A percentile compares a stretch with the other conserved stretches of the same genome.
phyloP scores from a whole-genome alignment of 2,113 vertebrate genomes.

The Gymnorhina tibicen region DNA sequence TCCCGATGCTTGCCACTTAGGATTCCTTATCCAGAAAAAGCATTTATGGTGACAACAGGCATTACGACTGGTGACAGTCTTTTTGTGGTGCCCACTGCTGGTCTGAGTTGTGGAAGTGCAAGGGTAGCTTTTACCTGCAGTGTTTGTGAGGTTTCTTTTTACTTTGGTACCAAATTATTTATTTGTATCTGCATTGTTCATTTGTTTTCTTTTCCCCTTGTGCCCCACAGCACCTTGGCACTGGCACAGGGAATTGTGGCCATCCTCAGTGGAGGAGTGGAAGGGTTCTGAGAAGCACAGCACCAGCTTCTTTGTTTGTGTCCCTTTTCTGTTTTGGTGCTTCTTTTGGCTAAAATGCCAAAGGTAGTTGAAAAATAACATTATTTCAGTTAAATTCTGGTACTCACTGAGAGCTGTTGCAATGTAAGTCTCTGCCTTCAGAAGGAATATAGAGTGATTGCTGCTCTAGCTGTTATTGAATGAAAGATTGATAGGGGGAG shows the following conservation, averaged over 20 bases:
- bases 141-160: background rate
- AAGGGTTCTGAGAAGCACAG: background rate
- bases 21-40: background rate
- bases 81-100: background rate
- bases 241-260: background rate
- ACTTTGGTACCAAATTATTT: background rate
- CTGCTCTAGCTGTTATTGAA: background rate
- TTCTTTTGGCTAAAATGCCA: background rate
- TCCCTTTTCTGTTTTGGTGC: background rate
- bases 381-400: background rate
- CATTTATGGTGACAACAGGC: no score
- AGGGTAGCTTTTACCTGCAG: background rate
- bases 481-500: background rate
- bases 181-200: background rate
- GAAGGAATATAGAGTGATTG: background rate
- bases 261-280: fast-evolving
- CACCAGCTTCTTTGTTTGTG: background rate
- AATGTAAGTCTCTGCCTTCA: background rate
- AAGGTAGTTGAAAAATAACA: background rate
- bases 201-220: background rate
- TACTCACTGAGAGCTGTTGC: fast-evolving
- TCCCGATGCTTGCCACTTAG: background rate
- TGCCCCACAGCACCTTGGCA: background rate
- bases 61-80: background rate
- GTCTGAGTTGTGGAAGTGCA: background rate